Conservation (phyloP, 2,797 vertebrate species). For the Neosilurus hyrtlii region DNA sequence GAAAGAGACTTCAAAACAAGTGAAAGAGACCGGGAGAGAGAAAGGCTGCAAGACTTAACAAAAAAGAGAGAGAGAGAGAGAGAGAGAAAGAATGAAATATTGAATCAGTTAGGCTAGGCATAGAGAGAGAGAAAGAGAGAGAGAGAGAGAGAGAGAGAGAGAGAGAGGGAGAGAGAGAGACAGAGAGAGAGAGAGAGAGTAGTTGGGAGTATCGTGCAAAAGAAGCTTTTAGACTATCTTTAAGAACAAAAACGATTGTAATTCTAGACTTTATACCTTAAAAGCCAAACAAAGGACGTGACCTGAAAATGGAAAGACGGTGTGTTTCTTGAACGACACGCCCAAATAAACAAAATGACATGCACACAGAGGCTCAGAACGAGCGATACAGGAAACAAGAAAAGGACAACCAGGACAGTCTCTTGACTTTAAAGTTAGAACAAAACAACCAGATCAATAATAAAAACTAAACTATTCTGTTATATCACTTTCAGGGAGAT, state of each 20-base stretch:
- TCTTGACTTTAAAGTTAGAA: neutral
- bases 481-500: neutral
- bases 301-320: conserved; percentile 30
- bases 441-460: neutral
- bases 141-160: neutral
- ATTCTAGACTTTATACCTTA: conserved; percentile 25
- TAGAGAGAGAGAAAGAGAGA: neutral
- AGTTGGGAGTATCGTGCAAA: conserved; percentile 22
- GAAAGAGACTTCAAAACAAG: conserved; percentile 54
- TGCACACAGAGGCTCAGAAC: conserved; percentile 37
- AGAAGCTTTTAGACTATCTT: conserved; percentile 26
- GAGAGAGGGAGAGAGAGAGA: conserved; percentile 1
- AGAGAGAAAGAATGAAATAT: neutral
- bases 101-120: conserved; percentile 23
- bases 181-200: conserved; percentile 9
- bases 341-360: conserved; percentile 37
- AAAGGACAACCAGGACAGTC: neutral
- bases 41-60: conserved; percentile 26
- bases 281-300: conserved; percentile 26
- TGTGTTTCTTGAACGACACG: conserved; percentile 34
- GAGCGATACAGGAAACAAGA: conserved; percentile 22
- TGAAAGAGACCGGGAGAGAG: conserved; percentile 43
- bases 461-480: neutral
- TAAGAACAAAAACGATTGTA: conserved; percentile 25
- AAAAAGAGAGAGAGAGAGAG: neutral